Base-by-base conservation (phyloP, 2,797 vertebrate species). In the Microcaecilia unicolor region DNA sequence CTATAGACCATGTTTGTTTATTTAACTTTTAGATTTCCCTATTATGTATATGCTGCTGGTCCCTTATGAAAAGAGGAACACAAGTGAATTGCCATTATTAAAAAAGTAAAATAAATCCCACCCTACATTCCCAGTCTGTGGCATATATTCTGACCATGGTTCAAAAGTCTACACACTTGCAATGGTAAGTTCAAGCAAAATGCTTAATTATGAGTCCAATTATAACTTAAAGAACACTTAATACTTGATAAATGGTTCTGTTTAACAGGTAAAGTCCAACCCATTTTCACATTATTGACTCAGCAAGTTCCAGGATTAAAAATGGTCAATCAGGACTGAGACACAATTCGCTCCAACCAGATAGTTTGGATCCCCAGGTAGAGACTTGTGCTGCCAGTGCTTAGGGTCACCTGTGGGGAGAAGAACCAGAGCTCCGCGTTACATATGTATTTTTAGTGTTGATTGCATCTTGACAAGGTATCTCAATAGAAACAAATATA, bases 371-470 rank as follows among this genome's bases (percentile, higher is more conserved):
- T 99, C 96, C 69, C 96, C 94, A 0, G 93, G 92, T 83, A 99
- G 91, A 80, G 90, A 94, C 83, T 99, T 98, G 84, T 99, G 99
- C 82, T 99, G 94, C 96, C 94, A 99, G 63, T 91, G 96, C 86
- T 97, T 98, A 58, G 93, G 93, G 72, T 99, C 95, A 90, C 94
- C 96, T 99, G 83, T 38, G 54, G 67, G 47, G 77, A 48, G 65
- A 80, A 70, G 84, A 44, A 66, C 49, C 70, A 38, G 14, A 15
- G 11, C 15, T 7, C 24, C n/a, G n/a, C n/a, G n/a, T n/a, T n/a
- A n/a, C n/a, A n/a, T n/a, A n/a, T n/a, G n/a, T 6, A 20, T 20
- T 20, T n/a, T 20, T 20, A 20, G 6, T 20, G 19, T 20, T 8
- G 20, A 20, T 8, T 8, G 20, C 20, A 8, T 26, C 12, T 26